Evolutionary conservation across 92 coral and sea anemone genomes (phyloP).

Genomic region (Epizoanthus scotinus): DNA sequence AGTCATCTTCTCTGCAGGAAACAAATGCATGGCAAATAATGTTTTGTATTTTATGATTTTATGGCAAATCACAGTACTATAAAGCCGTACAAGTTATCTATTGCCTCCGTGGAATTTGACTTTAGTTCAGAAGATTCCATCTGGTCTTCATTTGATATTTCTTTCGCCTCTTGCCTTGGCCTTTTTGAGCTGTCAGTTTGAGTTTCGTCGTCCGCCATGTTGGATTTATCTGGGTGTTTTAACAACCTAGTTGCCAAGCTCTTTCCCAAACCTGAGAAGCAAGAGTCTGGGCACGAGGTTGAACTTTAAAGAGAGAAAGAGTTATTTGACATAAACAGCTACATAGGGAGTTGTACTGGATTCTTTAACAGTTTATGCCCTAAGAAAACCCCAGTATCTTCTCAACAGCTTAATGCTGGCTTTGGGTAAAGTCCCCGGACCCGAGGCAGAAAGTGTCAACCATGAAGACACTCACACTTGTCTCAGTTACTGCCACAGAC

Average conservation of each 20-base stretch:
- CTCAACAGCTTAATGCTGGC: constrained; percentile 93
- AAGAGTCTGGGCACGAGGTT: no score
- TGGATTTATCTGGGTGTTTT: constrained; percentile 27
- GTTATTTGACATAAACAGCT: no score
- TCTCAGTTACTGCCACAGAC: no score
- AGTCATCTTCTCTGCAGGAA: background rate
- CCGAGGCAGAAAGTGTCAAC: constrained; percentile 96
- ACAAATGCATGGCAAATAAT: background rate
- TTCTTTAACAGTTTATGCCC: constrained; percentile 36
- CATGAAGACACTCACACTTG: constrained; percentile 79
- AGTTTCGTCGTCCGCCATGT: constrained; percentile 56
- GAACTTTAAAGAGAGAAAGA: no score
- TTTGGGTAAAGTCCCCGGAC: constrained; percentile 99
- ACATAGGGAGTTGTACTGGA: constrained; percentile 69
- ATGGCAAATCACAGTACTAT: background rate
- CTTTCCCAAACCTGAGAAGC: no score
- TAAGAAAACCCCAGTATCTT: constrained; percentile 49
- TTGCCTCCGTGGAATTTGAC: background rate
- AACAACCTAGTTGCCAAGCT: no score
- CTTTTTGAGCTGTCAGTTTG: background rate
- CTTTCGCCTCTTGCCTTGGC: background rate
- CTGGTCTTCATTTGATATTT: background rate
- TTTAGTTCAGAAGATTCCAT: background rate
- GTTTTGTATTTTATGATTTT: background rate
- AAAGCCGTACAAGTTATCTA: background rate